Evolutionary conservation across 2,113 vertebrate species (phyloP), one percentile per base, ranked within the genome.

Genomic region (Lonchura striata): DNA sequence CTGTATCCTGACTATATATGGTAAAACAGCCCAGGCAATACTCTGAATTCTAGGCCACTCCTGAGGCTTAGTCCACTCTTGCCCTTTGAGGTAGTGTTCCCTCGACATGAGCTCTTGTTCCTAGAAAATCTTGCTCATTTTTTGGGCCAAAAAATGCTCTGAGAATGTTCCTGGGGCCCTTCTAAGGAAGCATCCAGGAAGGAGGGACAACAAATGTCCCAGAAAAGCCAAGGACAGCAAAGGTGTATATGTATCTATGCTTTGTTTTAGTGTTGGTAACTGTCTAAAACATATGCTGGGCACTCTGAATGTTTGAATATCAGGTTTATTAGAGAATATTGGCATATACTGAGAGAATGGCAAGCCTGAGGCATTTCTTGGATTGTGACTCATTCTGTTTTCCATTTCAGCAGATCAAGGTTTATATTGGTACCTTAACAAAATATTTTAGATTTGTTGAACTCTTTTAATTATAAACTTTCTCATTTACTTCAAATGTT

Each of bases 341-440:
- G 44, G 41, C 77, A 42, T 71, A 41, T 75, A 35, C 44, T 60
- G 65, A 75, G 25, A 86, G 37, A 6, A 4, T 74, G 44, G 60
- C 68, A 92, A 90, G 80, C 92, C 76, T 3, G 7, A 93, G 60
- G 88, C 60, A 27, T 90, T 93, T 95, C 22, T 93, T 90, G 60
- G 52, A 28, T 78, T 88, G 56, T 93, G 92, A 95, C 47, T 95
- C 93, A 95, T 81, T 72, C 54, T 90, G 72, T 90, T 93, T 96
- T 96, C 72, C 8, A 39, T 39, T 39, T 39, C 39, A 39, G 39
- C 39, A 39, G 39, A 52, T 86, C 60, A 79, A 79, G 37, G 76
- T 95, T 93, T 96, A 88, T 94, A 92, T 81, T 88, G 49, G 64
- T 94, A 41, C n/a, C 44, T 64, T 71, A 70, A 83, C 39, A 20